phyloP scores from a whole-genome alignment of 2,888 invertebrate species.

The Pheosia gnoma region DNA sequence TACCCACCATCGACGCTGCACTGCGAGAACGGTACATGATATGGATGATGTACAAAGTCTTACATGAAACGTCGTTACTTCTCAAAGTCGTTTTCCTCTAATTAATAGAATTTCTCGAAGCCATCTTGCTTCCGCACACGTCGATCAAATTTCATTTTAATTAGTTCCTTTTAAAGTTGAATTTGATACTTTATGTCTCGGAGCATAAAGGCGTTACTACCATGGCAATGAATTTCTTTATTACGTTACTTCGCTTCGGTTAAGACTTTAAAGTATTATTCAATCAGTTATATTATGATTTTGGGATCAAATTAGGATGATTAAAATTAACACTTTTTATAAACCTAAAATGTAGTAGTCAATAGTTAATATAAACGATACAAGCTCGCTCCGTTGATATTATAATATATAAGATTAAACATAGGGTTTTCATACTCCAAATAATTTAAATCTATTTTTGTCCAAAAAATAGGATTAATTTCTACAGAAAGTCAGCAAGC shows the following conservation, averaged over 20 bases:
- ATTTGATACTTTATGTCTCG: background rate
- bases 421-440: background rate
- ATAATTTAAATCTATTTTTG: background rate
- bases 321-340: background rate
- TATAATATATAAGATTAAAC: no score
- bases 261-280: background rate
- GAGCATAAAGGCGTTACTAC: background rate
- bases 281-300: background rate
- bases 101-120: constrained; percentile 30
- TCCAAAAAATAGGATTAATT: constrained; percentile 4
- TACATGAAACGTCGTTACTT: background rate
- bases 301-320: background rate
- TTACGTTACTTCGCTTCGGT: background rate
- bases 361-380: no score
- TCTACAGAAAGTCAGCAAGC: constrained; percentile 4
- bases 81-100: constrained; percentile 13
- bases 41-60: background rate
- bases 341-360: no score
- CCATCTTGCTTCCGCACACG: constrained; percentile 18
- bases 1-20: no score
- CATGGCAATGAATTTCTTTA: background rate
- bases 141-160: constrained; percentile 38
- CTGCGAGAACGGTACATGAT: background rate
- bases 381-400: no score
- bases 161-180: constrained; percentile 13